Percentiles rank a stretch among this genome's conserved stretches.
These are phyloP conservation scores for Chromis chromis DNA, from an alignment of 2,797 vertebrate species.

Conservation along the genomic window DNA sequence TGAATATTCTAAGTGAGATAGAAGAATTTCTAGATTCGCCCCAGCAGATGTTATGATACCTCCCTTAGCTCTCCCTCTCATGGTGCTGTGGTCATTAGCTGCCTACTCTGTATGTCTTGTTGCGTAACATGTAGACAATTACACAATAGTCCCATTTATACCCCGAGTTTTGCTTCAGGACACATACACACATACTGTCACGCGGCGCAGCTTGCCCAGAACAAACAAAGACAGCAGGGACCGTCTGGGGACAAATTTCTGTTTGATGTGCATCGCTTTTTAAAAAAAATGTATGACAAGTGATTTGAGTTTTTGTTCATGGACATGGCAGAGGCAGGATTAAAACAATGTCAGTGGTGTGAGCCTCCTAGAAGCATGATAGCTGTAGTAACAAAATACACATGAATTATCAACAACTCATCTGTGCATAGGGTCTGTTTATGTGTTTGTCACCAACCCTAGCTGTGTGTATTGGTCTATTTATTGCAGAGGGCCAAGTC, in stretches of 20 bases:
- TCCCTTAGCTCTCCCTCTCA: slow-evolving; percentile 44
- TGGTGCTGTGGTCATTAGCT: slow-evolving; percentile 69
- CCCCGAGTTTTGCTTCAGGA: slow-evolving; percentile 55
- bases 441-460: slow-evolving; percentile 36
- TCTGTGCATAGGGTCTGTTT: slow-evolving; percentile 35
- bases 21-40: slow-evolving; percentile 39
- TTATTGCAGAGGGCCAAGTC: slow-evolving; percentile 87
- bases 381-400: slow-evolving; percentile 38
- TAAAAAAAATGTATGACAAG: slow-evolving; percentile 32
- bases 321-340: slow-evolving; percentile 32
- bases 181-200: slow-evolving; percentile 42
- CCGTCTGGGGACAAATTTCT: slow-evolving; percentile 51
- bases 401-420: slow-evolving; percentile 28
- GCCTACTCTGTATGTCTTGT: slow-evolving; percentile 57
- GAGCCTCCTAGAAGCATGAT: slow-evolving; percentile 28
- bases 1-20: slow-evolving; percentile 60
- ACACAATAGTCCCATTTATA: slow-evolving; percentile 77
- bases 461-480: slow-evolving; percentile 49
- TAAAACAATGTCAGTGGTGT: slow-evolving; percentile 26
- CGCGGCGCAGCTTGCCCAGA: slow-evolving; percentile 59
- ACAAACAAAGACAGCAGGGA: slow-evolving; percentile 65
- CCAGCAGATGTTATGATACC: slow-evolving; percentile 66
- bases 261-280: slow-evolving; percentile 60
- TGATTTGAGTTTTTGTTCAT: slow-evolving; percentile 51
- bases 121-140: slow-evolving; percentile 78